Base-by-base conservation (phyloP, 2,113 vertebrate species). In the Globicephala melas region DNA sequence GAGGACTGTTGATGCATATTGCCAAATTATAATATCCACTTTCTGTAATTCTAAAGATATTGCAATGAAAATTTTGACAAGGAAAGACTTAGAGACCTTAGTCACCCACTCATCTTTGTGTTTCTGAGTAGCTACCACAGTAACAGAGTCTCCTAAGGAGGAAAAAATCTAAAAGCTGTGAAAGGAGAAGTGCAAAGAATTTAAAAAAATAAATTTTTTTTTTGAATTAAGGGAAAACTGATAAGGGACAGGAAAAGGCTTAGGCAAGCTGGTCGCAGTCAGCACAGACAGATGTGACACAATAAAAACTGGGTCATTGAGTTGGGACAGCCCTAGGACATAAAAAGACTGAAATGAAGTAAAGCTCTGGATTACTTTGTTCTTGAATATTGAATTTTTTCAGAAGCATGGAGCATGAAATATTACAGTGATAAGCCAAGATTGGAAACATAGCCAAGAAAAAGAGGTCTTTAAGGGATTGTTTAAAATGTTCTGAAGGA, bases 301-400 rank as follows among this genome's bases (percentile, higher is more conserved):
- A 98, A 98, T 98, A 97, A 97, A 98, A 98, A 71, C 96, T 97
- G 97, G 76, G 97, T 96, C 98, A 98, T 77, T 98, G 97, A 97
- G 98, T 97, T 98, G 98, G 98, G 98, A 98, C 93, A 97, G 98
- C 98, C 98, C 81, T 97, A 98, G 98, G 98, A 98, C 96, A 98
- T 96, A 98, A 97, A 97, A 97, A 97, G 94, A 84, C 95, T 97
- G 98, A 98, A 98, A 97, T 97, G 97, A 98, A 99, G 95, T 96
- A 98, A 98, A 98, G 96, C 97, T 97, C 65, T 96, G 97, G 82
- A 93, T 98, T 98, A 98, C 96, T 98, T 98, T 98, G 94, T 98
- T 98, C 97, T 97, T 98, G 91, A 98, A 97, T 98, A 98, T 87
- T 98, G 98, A 98, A 98, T 98, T 97, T 95, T 97, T 96, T 50